phyloP scores from a whole-genome alignment of 2,797 vertebrate species.

The Myripristis murdjan region DNA sequence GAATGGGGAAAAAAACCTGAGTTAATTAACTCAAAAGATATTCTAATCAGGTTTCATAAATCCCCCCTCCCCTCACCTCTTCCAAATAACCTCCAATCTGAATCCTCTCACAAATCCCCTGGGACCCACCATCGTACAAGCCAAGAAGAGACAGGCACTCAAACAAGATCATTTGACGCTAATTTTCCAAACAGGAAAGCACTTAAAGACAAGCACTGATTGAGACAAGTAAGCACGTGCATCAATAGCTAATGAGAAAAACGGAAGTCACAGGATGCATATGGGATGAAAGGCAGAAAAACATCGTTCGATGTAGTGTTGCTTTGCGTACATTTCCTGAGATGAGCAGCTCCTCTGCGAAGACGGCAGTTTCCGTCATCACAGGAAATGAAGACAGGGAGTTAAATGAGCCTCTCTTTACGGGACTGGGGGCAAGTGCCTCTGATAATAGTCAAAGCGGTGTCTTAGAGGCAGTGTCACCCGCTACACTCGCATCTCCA shows the following conservation, averaged over 20 bases:
- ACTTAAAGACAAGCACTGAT: conserved; percentile 76
- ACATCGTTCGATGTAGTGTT: conserved; percentile 28
- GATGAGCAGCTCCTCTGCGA: conserved; percentile 49
- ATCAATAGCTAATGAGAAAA: conserved; percentile 58
- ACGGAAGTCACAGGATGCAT: conserved; percentile 33
- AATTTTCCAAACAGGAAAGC: conserved; percentile 84
- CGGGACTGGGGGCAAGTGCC: conserved; percentile 57
- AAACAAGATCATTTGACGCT: conserved; percentile 80
- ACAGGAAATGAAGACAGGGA: conserved; percentile 69
- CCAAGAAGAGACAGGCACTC: conserved; percentile 67
- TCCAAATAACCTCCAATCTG: conserved; percentile 66
- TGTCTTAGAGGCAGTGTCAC: conserved; percentile 60
- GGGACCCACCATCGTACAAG: conserved; percentile 65
- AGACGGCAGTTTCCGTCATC: conserved; percentile 58
- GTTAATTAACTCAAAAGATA: conserved; percentile 84
- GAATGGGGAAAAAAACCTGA: conserved; percentile 56
- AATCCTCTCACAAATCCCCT: conserved; percentile 71
- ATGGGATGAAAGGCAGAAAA: conserved; percentile 36
- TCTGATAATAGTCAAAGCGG: conserved; percentile 71
- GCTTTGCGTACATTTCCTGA: conserved; percentile 59
- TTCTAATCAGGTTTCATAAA: conserved; percentile 81
- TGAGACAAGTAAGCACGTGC: conserved; percentile 64
- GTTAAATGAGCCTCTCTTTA: conserved; percentile 63
- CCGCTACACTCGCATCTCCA: conserved; percentile 62
- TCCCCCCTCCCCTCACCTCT: conserved; percentile 39